These are phyloP conservation scores for Drosophila malerkotliana DNA, from an alignment of 1,140 invertebrate genomes.

Conservation along the genomic window DNA sequence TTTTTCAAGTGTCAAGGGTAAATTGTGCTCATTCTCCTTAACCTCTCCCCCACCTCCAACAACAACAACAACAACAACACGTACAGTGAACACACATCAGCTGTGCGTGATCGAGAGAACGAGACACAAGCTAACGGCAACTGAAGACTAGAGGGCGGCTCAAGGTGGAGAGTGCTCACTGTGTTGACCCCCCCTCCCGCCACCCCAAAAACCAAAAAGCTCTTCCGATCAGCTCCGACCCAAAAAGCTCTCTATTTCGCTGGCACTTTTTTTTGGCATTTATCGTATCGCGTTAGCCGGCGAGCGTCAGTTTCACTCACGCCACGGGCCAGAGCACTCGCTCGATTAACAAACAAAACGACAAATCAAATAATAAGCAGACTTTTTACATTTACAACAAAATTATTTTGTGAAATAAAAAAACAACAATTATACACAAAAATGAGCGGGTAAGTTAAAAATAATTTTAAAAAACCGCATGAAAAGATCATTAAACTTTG, in stretches of 20 bases:
- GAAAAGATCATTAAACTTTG: background rate
- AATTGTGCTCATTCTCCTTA: background rate
- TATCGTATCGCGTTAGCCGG: slow-evolving; percentile 38
- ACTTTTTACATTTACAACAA: background rate
- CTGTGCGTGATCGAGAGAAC: slow-evolving; percentile 30
- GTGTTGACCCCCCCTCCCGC: background rate
- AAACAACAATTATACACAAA: slow-evolving; percentile 34
- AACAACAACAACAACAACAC: background rate
- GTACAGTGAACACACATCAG: slow-evolving; percentile 12
- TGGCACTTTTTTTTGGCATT: slow-evolving; percentile 33
- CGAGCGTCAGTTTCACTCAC: slow-evolving; percentile 44
- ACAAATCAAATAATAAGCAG: slow-evolving; percentile 15
- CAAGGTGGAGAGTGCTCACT: slow-evolving; percentile 47
- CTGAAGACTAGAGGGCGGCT: slow-evolving; percentile 44
- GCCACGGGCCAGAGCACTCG: slow-evolving; percentile 12
- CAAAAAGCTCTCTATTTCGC: slow-evolving; percentile 21
- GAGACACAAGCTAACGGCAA: background rate
- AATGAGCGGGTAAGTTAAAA: slow-evolving; percentile 69
- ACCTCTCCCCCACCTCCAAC: background rate
- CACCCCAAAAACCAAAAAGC: slow-evolving; percentile 7
- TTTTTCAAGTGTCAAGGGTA: slow-evolving; percentile 19
- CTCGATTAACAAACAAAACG: background rate
- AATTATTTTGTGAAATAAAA: slow-evolving; percentile 6
- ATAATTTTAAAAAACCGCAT: background rate
- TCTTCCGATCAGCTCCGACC: background rate